Evolutionary conservation across 2,888 invertebrate species (phyloP), one percentile per base, ranked within the genome.

Genomic region (Odontocerum albicorne): DNA sequence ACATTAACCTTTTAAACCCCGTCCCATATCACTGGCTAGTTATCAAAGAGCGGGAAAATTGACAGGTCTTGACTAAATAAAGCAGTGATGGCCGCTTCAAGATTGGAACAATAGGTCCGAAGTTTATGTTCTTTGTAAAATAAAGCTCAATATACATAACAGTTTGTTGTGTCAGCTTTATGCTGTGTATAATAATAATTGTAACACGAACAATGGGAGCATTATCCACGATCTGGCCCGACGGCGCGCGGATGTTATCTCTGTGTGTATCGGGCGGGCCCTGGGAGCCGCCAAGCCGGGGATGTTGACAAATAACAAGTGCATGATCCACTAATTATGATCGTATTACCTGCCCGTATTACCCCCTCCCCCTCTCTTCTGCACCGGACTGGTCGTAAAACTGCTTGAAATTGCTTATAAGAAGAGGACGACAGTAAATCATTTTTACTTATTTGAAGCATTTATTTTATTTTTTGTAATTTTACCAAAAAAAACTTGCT

Each of bases 261-360:
- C 8, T 16, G 17, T 2, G 44, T 19, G 27, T 27, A 15, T 27
- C 36, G 38, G 3, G 17, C 38, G 38, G 38, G 21, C 44, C 43
- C 20, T 43, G 43, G 43, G 20, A 27, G 43, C 21, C 43, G 27
- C 43, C 21, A 32, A 44, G 44, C 31, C 32, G 44, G 19, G 27
- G 27, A 44, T 44, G 55, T 55, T 59, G 59, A 59, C 59, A 59
- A 59, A 59, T 59, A 59, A 55, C 59, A 52, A 51, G 39, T 22
- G 31, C 51, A 55, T 55, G 59, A 55, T 47, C 55, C 43, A 49
- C 59, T 59, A 59, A 59, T 59, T 59, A 59, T 59, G 51, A 56
- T 47, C 32, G 46, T 44, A 38, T 47, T 38, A 19, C 12, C 22
- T 15, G 31, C 13, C 39, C 36, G 36, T 35, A 47, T 49, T 16